These are phyloP conservation scores for Umimayanthus chanpuru DNA, from an alignment of 92 coral and sea anemone species.

Conservation along the genomic window DNA sequence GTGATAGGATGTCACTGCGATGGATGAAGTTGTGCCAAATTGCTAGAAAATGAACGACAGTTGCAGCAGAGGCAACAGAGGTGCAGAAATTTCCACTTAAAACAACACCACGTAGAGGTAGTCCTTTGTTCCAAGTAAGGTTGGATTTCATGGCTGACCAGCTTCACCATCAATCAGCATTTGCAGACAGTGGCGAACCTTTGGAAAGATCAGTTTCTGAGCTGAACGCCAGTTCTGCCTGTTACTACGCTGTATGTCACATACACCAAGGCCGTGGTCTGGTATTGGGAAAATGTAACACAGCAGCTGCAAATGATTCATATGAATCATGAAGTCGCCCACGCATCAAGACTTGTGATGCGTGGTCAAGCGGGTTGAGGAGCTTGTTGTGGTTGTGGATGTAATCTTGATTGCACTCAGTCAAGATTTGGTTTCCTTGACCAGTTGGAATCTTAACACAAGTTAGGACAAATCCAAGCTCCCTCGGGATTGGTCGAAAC, in stretches of 20 bases:
- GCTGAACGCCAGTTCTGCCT: constrained; percentile 44
- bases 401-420: constrained; percentile 21
- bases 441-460: no score
- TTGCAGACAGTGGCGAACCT: no score
- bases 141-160: no score
- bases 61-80: no score
- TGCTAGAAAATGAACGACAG: no score
- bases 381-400: constrained; percentile 31
- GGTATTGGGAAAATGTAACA: background rate
- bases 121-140: no score
- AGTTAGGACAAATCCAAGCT: constrained; percentile 37
- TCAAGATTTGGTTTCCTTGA: constrained; percentile 21
- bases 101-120: no score
- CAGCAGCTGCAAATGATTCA: constrained; percentile 38
- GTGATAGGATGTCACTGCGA: no score
- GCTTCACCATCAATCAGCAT: no score
- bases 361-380: constrained; percentile 35
- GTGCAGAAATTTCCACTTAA: no score
- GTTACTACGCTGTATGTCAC: background rate
- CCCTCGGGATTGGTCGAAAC: constrained; percentile 24
- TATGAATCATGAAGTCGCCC: constrained; percentile 6
- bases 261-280: constrained; percentile 13
- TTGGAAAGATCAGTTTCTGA: constrained; percentile 29
- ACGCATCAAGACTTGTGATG: background rate
- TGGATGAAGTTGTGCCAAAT: no score